Base-by-base conservation (phyloP, 2,113 vertebrate species). In the Pterophyllum scalare region DNA sequence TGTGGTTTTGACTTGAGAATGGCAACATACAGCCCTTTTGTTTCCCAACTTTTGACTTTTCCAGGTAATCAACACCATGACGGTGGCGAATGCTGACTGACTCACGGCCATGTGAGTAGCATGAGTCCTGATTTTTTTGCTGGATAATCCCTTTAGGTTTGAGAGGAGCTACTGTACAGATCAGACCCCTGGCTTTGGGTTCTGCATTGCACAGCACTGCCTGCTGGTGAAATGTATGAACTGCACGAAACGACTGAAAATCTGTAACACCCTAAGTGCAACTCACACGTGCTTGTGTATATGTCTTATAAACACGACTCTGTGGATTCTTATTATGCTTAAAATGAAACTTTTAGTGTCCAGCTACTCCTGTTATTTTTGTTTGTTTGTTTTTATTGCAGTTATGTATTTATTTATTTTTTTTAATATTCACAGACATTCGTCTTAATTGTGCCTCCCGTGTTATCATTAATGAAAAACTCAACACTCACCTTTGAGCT, bases 171-270 rank as follows among this genome's bases (percentile, higher is more conserved):
- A 62, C 89, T 89, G 78, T 72, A 28, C 77, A 19, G 11, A 1
- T 5, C 22, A 72, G 28, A 24, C 0, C 35, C 35, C 54, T 14
- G 31, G 2, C 31, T 80, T 24, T 57, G 40, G 61, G 86, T 94
- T 94, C 85, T 81, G 89, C 22, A 91, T 88, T 84, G 75, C 91
- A 89, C 88, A 95, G 94, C 95, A 91, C 93, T 70, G 33, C 92
- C 95, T 96, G 92, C 94, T 95, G 95, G 94, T 62, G 49, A 79
- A 60, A 84, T 19, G 1, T 3, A 7, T 14, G 64, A 87, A 92
- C 86, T 91, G 86, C 87, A 93, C 89, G 88, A 88, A 74, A 85
- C 82, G 81, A 93, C 75, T 82, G 82, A 88, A 77, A 89, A 91
- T 88, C 87, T 83, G 85, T 19, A 75, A 80, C 72, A 81, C 81